Evolutionary conservation across 2,888 invertebrate genomes (phyloP), one percentile per base, ranked within the genome.

Genomic region (Geotrupes spiniger): DNA sequence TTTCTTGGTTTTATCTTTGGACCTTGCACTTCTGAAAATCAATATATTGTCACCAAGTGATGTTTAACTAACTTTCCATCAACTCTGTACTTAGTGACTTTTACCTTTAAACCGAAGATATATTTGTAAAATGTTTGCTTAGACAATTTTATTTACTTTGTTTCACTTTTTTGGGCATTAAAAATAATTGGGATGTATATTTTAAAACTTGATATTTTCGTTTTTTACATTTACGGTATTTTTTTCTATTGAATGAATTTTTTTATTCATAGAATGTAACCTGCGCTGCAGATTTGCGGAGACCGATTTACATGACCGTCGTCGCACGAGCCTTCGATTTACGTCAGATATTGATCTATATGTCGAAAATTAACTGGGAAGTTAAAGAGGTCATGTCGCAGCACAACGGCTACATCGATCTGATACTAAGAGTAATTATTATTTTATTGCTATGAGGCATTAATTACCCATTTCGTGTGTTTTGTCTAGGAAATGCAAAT

Each of bases 301-400:
- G 84, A 60, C 94, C 95, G 0, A 83, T 94, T 6, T 96, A 93
- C 65, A 89, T 90, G 79, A 84, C 87, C 49, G 91, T 93, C 0
- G 86, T 89, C 0, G 85, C 87, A 0, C 85, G 84, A 63, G 80
- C 87, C 1, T 83, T 96, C 4, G 89, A 94, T 67, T 81, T 87
- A 4, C 80, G 87, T 28, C 79, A 83, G 10, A 82, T 91, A 21
- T 73, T 96, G 5, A 77, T 82, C 51, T 81, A 87, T n/a, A 96
- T 99, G 88, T 86, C 90, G 44, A 87, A 87, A 73, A 93, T 96
- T 0, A 89, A 90, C 71, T 99, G 97, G 97, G 84, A 93, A 74
- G 83, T 98, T 49, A 92, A 92, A 76, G 93, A 92, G 63, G 92
- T 99, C 0, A 92, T 92, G 74, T 92, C 91, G 1, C 91, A 96